phyloP scores from a whole-genome alignment of 1,140 invertebrate species.

The Drosophila prosaltans region DNA sequence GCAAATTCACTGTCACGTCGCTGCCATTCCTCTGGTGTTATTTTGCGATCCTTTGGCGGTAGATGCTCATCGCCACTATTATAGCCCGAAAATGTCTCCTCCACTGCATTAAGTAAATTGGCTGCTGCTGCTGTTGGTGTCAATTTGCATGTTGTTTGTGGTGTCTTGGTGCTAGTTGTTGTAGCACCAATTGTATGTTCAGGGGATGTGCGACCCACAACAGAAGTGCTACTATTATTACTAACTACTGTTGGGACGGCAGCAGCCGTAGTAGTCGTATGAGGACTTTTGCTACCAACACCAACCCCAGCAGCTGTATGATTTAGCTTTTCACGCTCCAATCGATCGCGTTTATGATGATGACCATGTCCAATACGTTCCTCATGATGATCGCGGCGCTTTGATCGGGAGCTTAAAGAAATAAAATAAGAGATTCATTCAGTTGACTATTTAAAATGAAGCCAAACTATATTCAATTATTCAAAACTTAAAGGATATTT shows the following conservation, averaged over 20 bases:
- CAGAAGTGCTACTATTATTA: constrained; percentile 42
- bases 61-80: constrained; percentile 92
- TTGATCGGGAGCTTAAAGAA: constrained; percentile 59
- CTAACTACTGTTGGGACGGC: constrained; percentile 23
- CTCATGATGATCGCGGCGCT: constrained; percentile 73
- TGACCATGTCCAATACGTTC: constrained; percentile 44
- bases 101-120: constrained; percentile 71
- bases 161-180: constrained; percentile 25
- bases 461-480: no score
- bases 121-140: constrained; percentile 45
- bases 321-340: constrained; percentile 62
- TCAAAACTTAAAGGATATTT: no score
- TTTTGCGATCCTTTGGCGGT: constrained; percentile 84
- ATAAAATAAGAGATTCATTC: no score
- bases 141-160: constrained; percentile 32
- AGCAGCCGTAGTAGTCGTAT: constrained; percentile 29
- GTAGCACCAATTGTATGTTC: constrained; percentile 51
- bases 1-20: constrained; percentile 88
- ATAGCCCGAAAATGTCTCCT: constrained; percentile 85
- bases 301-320: constrained; percentile 48
- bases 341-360: constrained; percentile 74
- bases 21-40: constrained; percentile 86
- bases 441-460: no score
- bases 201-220: constrained; percentile 59
- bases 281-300: constrained; percentile 58